phyloP scores from a whole-genome alignment of 2,888 invertebrate species.

The Congeria kusceri region DNA sequence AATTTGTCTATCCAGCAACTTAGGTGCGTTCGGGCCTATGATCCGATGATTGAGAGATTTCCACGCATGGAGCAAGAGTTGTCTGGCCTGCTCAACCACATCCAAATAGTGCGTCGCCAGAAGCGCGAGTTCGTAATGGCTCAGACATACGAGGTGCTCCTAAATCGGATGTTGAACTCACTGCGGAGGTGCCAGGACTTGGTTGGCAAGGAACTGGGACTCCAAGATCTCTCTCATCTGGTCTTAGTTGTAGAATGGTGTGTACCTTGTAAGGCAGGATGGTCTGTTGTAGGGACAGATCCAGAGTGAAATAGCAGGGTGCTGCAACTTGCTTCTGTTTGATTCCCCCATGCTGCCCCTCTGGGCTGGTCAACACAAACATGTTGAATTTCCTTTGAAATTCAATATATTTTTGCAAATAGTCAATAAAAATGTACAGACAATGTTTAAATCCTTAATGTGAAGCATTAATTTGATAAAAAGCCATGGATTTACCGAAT shows the following conservation, averaged over 20 bases:
- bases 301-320: no score
- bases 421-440: no score
- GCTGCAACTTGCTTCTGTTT: no score
- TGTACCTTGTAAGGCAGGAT: neutral
- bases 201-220: slow-evolving; percentile 88
- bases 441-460: no score
- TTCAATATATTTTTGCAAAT: no score
- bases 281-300: no score
- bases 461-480: no score
- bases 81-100: slow-evolving; percentile 93
- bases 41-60: slow-evolving; percentile 74
- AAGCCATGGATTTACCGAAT: no score
- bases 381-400: no score
- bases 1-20: slow-evolving; percentile 74
- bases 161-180: slow-evolving; percentile 93
- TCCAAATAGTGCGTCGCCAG: slow-evolving; percentile 91
- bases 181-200: slow-evolving; percentile 91
- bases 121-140: slow-evolving; percentile 96
- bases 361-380: no score
- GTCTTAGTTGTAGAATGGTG: slow-evolving; percentile 96
- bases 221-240: slow-evolving; percentile 90
- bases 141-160: slow-evolving; percentile 93
- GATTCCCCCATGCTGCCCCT: no score
- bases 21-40: slow-evolving; percentile 71
- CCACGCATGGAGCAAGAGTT: slow-evolving; percentile 86